Percentiles rank a stretch among this genome's conserved stretches.
Conservation (phyloP, 2,797 vertebrate genomes). For the Pseudomugil gertrudae region DNA sequence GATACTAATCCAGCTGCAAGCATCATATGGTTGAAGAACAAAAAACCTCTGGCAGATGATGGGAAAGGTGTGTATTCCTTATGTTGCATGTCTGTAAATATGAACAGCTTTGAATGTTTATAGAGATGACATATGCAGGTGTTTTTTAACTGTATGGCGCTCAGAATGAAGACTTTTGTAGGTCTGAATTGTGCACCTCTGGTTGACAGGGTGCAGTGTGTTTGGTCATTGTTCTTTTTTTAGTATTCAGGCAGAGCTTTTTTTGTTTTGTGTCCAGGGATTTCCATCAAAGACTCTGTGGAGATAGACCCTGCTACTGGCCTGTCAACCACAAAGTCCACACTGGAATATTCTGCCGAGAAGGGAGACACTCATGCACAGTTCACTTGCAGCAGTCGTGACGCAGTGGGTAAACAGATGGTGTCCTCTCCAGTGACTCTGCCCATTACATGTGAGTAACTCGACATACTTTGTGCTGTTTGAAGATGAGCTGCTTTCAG, state of each 20-base stretch:
- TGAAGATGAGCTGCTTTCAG: background rate
- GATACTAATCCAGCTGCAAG: slow-evolving; percentile 89
- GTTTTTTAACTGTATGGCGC: slow-evolving; percentile 5
- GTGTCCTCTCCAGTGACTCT: slow-evolving; percentile 84
- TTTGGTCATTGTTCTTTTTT: slow-evolving; percentile 13
- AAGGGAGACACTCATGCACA: slow-evolving; percentile 87
- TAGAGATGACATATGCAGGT: slow-evolving; percentile 10
- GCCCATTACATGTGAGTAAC: slow-evolving; percentile 91
- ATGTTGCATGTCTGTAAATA: slow-evolving; percentile 15
- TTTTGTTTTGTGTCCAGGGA: slow-evolving; percentile 59
- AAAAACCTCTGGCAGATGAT: slow-evolving; percentile 77
- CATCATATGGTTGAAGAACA: slow-evolving; percentile 90
- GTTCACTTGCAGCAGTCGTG: slow-evolving; percentile 87
- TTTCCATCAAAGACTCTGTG: slow-evolving; percentile 68
- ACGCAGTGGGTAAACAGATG: slow-evolving; percentile 51
- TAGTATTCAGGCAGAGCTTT: slow-evolving; percentile 31
- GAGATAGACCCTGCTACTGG: slow-evolving; percentile 78
- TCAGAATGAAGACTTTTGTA: slow-evolving; percentile 20
- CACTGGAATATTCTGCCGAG: slow-evolving; percentile 86
- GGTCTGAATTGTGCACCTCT: slow-evolving; percentile 16
- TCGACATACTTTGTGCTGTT: slow-evolving; percentile 7
- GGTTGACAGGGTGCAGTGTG: slow-evolving; percentile 6
- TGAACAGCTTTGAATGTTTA: slow-evolving; percentile 23
- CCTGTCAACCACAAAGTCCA: slow-evolving; percentile 85
- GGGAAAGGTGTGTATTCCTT: slow-evolving; percentile 82